phyloP scores from a whole-genome alignment of 2,888 invertebrate species.

The Spodoptera exigua region DNA sequence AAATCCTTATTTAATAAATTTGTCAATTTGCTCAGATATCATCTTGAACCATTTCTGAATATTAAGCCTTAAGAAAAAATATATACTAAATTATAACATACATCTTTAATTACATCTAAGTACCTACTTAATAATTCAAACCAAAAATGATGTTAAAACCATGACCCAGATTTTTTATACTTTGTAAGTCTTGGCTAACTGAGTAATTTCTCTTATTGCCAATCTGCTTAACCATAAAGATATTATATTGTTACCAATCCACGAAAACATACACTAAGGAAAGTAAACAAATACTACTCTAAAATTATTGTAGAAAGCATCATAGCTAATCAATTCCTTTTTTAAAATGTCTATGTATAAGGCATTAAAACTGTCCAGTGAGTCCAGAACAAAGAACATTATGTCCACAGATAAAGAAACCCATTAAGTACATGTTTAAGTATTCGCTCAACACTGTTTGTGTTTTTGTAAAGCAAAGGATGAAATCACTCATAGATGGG shows the following conservation, averaged over 20 bases:
- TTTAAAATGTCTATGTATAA: background rate
- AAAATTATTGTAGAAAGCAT: background rate
- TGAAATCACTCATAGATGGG: slow-evolving; percentile 12
- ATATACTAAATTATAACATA: no score
- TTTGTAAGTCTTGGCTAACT: slow-evolving; percentile 16
- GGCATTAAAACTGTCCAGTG: slow-evolving; percentile 23
- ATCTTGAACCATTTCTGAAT: no score
- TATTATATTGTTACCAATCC: background rate
- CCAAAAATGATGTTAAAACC: slow-evolving; percentile 23
- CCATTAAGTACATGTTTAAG: slow-evolving; percentile 37
- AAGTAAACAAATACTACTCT: background rate
- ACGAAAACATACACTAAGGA: background rate
- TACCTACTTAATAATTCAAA: slow-evolving; percentile 5
- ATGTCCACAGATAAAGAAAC: slow-evolving; percentile 49
- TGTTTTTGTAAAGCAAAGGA: slow-evolving; percentile 26
- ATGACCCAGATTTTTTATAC: slow-evolving; percentile 48
- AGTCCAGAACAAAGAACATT: slow-evolving; percentile 49
- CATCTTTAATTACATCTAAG: background rate
- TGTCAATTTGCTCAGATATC: no score
- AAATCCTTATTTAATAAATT: slow-evolving; percentile 2
- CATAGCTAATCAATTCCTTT: background rate
- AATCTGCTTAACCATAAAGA: background rate
- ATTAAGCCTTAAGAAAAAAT: no score
- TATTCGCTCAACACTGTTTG: slow-evolving; percentile 43
- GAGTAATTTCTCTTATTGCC: slow-evolving; percentile 25